Conservation (phyloP, 2,888 invertebrate genomes). For the Nyleta sp. region DNA sequence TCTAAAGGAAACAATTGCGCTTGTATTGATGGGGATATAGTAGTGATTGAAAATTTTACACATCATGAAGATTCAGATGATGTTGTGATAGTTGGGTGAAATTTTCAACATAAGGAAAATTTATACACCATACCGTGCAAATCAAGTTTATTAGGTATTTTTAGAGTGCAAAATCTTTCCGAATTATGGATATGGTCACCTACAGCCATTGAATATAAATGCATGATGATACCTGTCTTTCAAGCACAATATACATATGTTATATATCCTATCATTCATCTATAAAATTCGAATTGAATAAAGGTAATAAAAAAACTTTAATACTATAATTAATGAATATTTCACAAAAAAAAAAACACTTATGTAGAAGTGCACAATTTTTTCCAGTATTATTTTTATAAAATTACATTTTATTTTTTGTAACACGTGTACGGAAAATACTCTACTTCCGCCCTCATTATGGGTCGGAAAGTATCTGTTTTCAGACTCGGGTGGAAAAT, state of each 20-base stretch:
- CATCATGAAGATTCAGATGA: neutral
- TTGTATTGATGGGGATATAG: slow-evolving; percentile 10
- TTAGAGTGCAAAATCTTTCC: neutral
- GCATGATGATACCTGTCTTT: neutral
- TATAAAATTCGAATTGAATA: neutral
- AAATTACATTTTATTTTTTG: no score
- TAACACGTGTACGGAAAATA: no score
- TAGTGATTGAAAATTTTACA: slow-evolving; percentile 18
- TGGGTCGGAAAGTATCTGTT: no score
- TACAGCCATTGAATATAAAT: neutral
- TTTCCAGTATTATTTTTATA: no score
- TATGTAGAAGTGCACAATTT: no score
- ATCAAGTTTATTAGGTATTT: slow-evolving; percentile 3
- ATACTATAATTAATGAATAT: no score
- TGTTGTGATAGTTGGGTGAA: slow-evolving; percentile 22
- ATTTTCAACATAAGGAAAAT: neutral
- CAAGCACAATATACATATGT: neutral
- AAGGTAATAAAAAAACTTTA: no score
- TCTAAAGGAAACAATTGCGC: slow-evolving; percentile 11
- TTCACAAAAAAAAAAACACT: no score
- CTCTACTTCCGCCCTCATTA: no score
- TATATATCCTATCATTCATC: neutral
- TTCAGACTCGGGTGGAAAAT: no score
- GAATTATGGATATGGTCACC: neutral
- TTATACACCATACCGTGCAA: slow-evolving; percentile 12